Conservation (phyloP, 2,888 invertebrate genomes). For the Venustoraphidia nigricollis region DNA sequence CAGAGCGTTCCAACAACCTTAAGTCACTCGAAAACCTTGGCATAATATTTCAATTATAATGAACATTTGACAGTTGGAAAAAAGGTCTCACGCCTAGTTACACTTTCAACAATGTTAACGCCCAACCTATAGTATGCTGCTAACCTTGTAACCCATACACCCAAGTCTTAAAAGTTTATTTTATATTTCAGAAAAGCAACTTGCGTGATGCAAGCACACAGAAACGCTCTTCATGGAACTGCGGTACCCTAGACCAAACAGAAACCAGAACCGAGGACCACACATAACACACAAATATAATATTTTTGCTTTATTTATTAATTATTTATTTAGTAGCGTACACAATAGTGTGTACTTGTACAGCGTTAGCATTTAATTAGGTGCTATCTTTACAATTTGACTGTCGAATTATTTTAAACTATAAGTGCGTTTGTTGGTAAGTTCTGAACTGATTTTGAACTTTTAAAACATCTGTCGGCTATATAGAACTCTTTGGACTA, state of each 20-base stretch:
- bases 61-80: no score
- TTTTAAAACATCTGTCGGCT: no score
- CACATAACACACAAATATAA: constrained; percentile 25
- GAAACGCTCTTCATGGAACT: constrained; percentile 46
- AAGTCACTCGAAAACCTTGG: no score
- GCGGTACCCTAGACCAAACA: constrained; percentile 21
- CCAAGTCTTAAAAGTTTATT: neutral
- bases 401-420: no score
- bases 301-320: constrained; percentile 22
- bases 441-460: no score
- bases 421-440: no score
- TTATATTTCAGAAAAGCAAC: constrained; percentile 29
- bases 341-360: constrained; percentile 14
- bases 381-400: neutral
- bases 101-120: no score
- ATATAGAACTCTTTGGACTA: no score
- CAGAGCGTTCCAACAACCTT: no score
- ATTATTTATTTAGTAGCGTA: constrained; percentile 19
- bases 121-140: no score
- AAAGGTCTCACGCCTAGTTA: no score
- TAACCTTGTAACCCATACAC: neutral
- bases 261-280: constrained; percentile 21
- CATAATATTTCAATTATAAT: no score
- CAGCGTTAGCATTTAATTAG: neutral
- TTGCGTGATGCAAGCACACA: constrained; percentile 35